Base-by-base conservation (phyloP, 1,140 invertebrate species). In the Diorhabda sublineata region DNA sequence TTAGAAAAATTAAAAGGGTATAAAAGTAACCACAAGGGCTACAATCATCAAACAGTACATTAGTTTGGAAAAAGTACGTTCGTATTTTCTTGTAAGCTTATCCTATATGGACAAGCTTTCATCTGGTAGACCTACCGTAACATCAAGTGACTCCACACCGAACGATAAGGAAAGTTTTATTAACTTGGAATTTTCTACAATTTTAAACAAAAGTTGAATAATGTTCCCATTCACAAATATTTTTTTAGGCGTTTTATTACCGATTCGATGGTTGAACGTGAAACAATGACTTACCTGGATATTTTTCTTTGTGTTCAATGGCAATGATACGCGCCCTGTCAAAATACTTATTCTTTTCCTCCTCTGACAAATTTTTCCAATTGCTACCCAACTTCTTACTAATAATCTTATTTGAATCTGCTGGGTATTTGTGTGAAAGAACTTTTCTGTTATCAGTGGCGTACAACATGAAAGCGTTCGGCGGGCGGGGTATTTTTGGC, bases 401-500 rank as follows among this genome's bases (percentile, higher is more conserved):
- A 58, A 89, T 88, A 67, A 87, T 84, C 76, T 88, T 89, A 76
- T 89, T 89, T 6, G 85, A 87, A 64, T 87, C 86, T 0, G 81
- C 75, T 2, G 86, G 87, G 81, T 85, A 85, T 70, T 85, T 76
- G 6, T 80, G 73, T 4, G 87, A 84, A 7, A 89, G 76, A 71
- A 83, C 83, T 72, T 85, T 87, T 7, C 88, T 73, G 80, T 86
- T 86, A 52, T 87, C 84, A 74, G 88, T 87, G n/a, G 87, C 87
- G 69, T 87, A 89, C 0, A 89, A 72, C 87, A 89, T 88, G 69
- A 89, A 89, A 0, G 88, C 87, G 77, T 89, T 89, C 3, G 86
- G 86, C 5, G 88, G 88, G 11, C 88, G 78, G 2, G 85, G 86
- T 9, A 89, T 88, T 78, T 85, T 86, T 61, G 65, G 65, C 4